phyloP scores from a whole-genome alignment of 1,140 invertebrate species.

The Zaprionus kolodkinae region DNA sequence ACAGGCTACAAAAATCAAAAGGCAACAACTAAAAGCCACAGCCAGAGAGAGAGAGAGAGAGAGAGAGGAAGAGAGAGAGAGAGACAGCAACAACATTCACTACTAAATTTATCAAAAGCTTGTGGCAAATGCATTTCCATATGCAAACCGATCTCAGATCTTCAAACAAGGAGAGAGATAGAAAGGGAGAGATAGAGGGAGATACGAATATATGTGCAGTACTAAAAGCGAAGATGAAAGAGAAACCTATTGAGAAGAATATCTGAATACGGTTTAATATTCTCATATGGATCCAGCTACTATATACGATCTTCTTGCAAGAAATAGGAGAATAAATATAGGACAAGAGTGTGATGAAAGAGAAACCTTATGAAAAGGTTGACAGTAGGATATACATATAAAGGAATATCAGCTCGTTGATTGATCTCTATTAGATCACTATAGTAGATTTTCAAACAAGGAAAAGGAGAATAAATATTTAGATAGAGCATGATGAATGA shows the following conservation, averaged over 20 bases:
- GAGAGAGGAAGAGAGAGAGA: too few species aligned
- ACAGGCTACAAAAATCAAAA: conserved; percentile 28
- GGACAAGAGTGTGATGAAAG: too few species aligned
- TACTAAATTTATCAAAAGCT: conserved; percentile 40
- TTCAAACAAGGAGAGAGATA: background rate
- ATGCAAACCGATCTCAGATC: conserved; percentile 19
- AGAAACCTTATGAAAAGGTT: too few species aligned
- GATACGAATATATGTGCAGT: background rate
- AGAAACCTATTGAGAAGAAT: background rate
- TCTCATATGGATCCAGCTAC: too few species aligned
- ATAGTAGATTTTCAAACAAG: background rate
- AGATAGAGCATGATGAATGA: background rate
- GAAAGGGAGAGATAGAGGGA: background rate
- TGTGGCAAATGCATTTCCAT: conserved; percentile 37
- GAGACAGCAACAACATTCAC: conserved; percentile 20
- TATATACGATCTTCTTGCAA: too few species aligned
- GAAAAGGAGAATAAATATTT: background rate
- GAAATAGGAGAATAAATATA: too few species aligned
- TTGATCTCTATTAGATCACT: background rate
- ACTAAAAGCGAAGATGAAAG: background rate
- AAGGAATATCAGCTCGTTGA: background rate
- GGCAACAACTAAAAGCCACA: background rate
- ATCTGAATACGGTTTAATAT: too few species aligned
- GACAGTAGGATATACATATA: too few species aligned
- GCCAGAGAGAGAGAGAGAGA: too few species aligned